A percentile compares a stretch with the other conserved stretches of the same genome.
These are phyloP conservation scores for Drosophila nikananu DNA, from an alignment of 1,140 invertebrate genomes.

Conservation along the genomic window DNA sequence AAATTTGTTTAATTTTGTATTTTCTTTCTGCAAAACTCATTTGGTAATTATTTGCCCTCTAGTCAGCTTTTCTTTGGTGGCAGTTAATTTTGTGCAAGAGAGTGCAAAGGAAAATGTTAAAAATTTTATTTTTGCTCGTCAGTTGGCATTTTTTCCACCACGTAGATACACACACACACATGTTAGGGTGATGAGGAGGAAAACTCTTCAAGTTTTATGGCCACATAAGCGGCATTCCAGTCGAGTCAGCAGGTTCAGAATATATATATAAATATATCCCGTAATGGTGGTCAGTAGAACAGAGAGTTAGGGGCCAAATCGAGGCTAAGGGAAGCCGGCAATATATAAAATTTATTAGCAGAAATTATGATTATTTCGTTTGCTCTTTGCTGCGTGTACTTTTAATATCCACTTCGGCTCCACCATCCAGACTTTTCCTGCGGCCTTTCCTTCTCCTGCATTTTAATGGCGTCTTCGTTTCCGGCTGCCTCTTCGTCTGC, in stretches of 20 bases:
- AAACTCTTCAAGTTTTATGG: constrained; percentile 71
- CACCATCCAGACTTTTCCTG: constrained; percentile 7
- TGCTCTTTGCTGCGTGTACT: constrained; percentile 76
- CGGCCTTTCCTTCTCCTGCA: constrained; percentile 53
- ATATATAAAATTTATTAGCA: constrained; percentile 84
- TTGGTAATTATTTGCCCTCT: constrained; percentile 27
- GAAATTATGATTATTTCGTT: constrained; percentile 83
- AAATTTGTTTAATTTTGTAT: not conserved
- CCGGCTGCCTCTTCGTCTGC: constrained; percentile 49
- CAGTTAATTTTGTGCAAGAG: constrained; percentile 64
- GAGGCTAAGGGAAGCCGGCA: constrained; percentile 27
- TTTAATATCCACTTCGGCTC: constrained; percentile 78
- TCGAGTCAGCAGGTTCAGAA: constrained; percentile 58
- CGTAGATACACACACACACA: constrained; percentile 20
- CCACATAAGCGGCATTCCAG: constrained; percentile 72
- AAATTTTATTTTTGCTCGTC: constrained; percentile 35
- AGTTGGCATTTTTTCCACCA: constrained; percentile 26
- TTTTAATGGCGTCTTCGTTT: constrained; percentile 65
- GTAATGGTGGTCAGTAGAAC: constrained; percentile 16
- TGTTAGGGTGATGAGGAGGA: not conserved
- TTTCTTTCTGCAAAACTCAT: constrained; percentile 21
- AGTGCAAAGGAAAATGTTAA: constrained; percentile 44
- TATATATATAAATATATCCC: constrained; percentile 15
- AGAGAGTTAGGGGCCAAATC: constrained; percentile 1
- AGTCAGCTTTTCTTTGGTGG: constrained; percentile 34